These are phyloP conservation scores for Petrocephalus schoutedeni DNA, from an alignment of 2,797 vertebrate genomes.

Conservation along the genomic window DNA sequence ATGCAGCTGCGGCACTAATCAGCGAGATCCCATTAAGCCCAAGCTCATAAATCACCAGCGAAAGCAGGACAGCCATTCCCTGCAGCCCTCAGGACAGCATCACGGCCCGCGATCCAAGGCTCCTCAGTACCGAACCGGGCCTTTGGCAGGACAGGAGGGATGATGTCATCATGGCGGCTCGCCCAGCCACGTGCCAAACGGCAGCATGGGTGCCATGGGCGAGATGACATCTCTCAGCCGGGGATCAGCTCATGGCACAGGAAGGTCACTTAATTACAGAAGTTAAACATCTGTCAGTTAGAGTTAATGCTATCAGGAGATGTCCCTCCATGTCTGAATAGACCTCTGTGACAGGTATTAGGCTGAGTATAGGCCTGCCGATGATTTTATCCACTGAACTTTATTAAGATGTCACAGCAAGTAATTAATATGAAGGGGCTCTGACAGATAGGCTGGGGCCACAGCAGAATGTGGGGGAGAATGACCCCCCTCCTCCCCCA, in stretches of 20 bases:
- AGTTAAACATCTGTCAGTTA: conserved; percentile 65
- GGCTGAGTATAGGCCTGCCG: background rate
- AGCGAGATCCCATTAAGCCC: conserved; percentile 80
- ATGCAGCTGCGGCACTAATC: conserved; percentile 68
- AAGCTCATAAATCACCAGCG: conserved; percentile 76
- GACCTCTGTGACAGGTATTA: conserved; percentile 28
- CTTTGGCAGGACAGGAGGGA: background rate
- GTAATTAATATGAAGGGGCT: background rate
- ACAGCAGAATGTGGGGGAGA: background rate
- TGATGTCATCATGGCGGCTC: background rate
- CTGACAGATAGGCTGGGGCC: background rate
- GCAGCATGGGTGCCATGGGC: background rate
- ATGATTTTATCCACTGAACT: background rate
- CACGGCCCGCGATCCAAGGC: background rate
- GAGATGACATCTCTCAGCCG: background rate
- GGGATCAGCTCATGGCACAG: conserved; percentile 55
- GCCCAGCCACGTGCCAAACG: background rate
- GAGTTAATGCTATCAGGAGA: conserved; percentile 67
- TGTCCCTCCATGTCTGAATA: conserved; percentile 48
- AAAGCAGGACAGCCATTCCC: conserved; percentile 59
- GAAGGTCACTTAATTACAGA: conserved; percentile 66
- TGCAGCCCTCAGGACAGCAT: background rate
- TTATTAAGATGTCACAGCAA: background rate
- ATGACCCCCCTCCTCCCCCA: background rate
- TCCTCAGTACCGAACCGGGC: background rate